A percentile compares a stretch with the other conserved stretches of the same genome.
Conservation (phyloP, 2,113 vertebrate species). For the Cervus canadensis region DNA sequence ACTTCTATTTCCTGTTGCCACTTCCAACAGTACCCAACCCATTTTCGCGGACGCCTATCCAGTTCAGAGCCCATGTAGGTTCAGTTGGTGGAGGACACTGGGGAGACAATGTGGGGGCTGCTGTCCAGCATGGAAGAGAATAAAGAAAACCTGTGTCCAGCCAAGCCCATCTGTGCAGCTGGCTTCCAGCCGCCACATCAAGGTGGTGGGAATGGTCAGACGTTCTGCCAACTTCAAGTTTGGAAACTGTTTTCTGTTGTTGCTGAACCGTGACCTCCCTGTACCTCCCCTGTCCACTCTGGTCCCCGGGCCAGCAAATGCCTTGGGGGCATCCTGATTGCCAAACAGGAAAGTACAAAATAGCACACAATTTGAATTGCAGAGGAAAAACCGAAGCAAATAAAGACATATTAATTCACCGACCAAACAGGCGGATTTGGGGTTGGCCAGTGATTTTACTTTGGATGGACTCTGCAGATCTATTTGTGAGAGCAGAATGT, state of each 20-base stretch:
- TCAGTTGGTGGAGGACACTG: neutral
- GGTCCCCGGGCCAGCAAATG: neutral
- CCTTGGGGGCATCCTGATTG: neutral
- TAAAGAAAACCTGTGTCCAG: neutral
- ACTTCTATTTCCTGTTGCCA: neutral
- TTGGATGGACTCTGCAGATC: neutral
- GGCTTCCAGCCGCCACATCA: neutral
- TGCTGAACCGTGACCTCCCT: neutral
- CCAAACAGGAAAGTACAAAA: constrained; percentile 8
- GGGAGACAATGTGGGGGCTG: neutral
- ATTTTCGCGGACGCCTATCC: neutral
- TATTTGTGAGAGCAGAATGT: neutral
- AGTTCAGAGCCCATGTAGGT: neutral
- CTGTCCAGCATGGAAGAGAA: neutral
- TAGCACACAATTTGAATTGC: neutral
- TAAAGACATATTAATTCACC: constrained; percentile 20
- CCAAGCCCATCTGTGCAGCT: neutral
- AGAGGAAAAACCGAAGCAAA: constrained; percentile 31
- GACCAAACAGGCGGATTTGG: neutral
- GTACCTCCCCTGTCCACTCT: neutral
- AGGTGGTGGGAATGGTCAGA: neutral
- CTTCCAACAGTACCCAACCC: neutral
- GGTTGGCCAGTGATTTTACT: neutral
- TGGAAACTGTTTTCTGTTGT: neutral
- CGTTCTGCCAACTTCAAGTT: neutral